Evolutionary conservation across 2,113 vertebrate genomes (phyloP).

Genomic region (Chlorodrepanis virens): DNA sequence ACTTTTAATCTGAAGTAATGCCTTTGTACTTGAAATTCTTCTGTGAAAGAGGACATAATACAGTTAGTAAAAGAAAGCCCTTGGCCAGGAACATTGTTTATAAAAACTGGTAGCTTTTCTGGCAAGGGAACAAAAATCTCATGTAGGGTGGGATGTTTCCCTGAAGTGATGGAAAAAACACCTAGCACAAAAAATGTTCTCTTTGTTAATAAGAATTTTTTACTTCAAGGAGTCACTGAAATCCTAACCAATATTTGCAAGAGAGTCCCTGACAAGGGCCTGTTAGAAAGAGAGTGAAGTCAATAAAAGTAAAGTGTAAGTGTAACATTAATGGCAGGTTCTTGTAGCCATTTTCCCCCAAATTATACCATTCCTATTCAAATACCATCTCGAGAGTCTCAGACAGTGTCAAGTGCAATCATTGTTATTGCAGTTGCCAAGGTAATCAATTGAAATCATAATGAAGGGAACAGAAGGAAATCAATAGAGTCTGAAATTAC

Average conservation of each 20-base stretch:
- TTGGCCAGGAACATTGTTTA: neutral
- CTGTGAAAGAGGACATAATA: neutral
- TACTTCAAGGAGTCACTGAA: conserved; percentile 44
- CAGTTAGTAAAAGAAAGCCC: neutral
- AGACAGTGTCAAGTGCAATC: conserved; percentile 84
- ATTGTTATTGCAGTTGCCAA: conserved; percentile 83
- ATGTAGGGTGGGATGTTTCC: neutral
- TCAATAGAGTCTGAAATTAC: conserved; percentile 87
- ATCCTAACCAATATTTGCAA: conserved; percentile 53
- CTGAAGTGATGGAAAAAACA: neutral
- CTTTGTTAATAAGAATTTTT: conserved; percentile 46
- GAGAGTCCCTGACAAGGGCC: conserved; percentile 67
- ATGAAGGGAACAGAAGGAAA: conserved; percentile 89
- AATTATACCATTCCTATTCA: conserved; percentile 84
- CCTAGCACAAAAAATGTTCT: neutral
- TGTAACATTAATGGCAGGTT: conserved; percentile 79
- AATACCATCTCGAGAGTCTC: conserved; percentile 79
- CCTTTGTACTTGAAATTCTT: neutral
- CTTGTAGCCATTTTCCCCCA: conserved; percentile 76
- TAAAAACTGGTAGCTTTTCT: neutral
- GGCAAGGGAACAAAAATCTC: neutral
- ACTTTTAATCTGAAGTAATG: neutral
- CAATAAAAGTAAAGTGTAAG: conserved; percentile 83
- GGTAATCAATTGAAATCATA: conserved; percentile 88
- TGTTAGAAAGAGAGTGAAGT: conserved; percentile 69